Evolutionary conservation across 2,797 vertebrate species (phyloP).

Genomic region (Enoplosus armatus): DNA sequence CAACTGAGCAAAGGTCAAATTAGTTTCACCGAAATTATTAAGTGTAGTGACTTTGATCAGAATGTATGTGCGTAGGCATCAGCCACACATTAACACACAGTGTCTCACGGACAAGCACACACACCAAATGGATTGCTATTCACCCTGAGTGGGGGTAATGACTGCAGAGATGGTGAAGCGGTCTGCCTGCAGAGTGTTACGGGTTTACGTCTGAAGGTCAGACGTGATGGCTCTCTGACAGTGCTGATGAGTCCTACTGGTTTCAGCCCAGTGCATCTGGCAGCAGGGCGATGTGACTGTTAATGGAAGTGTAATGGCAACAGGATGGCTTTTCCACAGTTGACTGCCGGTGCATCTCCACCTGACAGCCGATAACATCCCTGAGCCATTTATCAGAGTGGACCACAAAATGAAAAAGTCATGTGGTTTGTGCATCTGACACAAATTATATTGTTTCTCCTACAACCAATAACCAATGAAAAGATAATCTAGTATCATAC

Average conservation of each 20-base stretch:
- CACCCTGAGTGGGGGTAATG: constrained; percentile 65
- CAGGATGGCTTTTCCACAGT: constrained; percentile 63
- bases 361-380: constrained; percentile 48
- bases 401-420: constrained; percentile 22
- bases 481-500: neutral
- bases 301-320: constrained; percentile 75
- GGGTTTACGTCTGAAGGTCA: constrained; percentile 74
- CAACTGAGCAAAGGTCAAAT: constrained; percentile 65
- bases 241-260: constrained; percentile 57
- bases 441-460: constrained; percentile 20
- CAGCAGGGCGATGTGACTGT: constrained; percentile 58
- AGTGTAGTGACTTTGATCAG: constrained; percentile 35
- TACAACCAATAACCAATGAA: constrained; percentile 14
- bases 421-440: constrained; percentile 15
- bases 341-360: constrained; percentile 44
- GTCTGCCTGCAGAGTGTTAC: constrained; percentile 35
- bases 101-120: neutral
- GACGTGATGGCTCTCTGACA: constrained; percentile 53
- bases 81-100: constrained; percentile 22
- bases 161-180: constrained; percentile 43
- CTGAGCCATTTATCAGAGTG: constrained; percentile 38
- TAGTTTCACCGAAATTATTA: constrained; percentile 48
- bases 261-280: constrained; percentile 65
- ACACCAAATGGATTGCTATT: constrained; percentile 52
- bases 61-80: constrained; percentile 14